Conservation (phyloP, 2,797 vertebrate genomes). For the Sebastolobus alascanus region DNA sequence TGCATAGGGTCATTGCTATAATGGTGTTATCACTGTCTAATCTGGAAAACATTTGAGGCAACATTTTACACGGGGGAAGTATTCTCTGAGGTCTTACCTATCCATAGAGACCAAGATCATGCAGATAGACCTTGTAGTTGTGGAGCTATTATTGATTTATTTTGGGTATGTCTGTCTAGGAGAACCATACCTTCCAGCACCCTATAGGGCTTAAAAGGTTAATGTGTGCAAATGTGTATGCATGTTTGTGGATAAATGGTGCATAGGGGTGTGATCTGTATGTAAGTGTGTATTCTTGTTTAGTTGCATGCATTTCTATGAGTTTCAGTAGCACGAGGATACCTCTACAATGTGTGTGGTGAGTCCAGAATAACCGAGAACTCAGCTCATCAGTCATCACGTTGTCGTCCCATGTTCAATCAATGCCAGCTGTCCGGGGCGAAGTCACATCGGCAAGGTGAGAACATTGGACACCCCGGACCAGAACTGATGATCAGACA, state of each 20-base stretch:
- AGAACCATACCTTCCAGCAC: no score
- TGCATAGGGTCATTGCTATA: no score
- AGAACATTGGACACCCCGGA: conserved; percentile 46
- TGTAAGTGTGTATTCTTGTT: neutral
- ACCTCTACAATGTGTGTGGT: neutral
- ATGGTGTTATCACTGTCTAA: no score
- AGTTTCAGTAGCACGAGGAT: neutral
- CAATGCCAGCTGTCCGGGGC: conserved; percentile 24
- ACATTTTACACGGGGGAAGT: no score
- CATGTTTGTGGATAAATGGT: neutral
- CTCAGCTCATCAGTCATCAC: conserved; percentile 40
- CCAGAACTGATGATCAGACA: conserved; percentile 68
- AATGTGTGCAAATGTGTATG: neutral
- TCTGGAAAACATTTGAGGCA: no score
- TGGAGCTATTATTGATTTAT: no score
- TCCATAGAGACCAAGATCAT: no score
- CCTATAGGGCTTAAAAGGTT: neutral
- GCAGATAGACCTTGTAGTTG: no score
- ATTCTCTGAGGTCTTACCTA: no score
- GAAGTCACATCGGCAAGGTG: conserved; percentile 52
- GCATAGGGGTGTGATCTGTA: neutral
- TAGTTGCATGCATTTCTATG: neutral
- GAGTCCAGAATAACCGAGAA: conserved; percentile 16
- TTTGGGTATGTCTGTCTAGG: no score
- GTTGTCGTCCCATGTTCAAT: conserved; percentile 20